These are phyloP conservation scores for Amphiprion ocellaris DNA, from an alignment of 2,113 vertebrate species.

Conservation along the genomic window DNA sequence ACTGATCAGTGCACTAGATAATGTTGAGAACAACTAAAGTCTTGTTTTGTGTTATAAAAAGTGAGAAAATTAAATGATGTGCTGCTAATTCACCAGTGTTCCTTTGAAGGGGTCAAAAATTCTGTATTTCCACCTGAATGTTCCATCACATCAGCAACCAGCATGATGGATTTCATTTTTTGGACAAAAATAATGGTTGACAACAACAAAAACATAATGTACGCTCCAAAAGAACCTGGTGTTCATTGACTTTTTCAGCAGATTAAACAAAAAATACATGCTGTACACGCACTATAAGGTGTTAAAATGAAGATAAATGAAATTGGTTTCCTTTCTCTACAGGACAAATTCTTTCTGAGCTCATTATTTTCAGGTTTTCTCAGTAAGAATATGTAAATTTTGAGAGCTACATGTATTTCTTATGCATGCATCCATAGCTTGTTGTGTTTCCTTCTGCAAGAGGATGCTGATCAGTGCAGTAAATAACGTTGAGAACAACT, in stretches of 20 bases:
- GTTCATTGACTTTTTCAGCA: background rate
- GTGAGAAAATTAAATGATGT: slow-evolving; percentile 12
- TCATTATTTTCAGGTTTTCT: background rate
- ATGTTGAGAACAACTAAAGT: background rate
- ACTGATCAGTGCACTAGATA: slow-evolving; percentile 15
- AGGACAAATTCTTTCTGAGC: background rate
- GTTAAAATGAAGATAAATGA: background rate
- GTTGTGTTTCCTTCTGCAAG: background rate
- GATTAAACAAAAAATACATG: background rate
- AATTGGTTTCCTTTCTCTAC: background rate
- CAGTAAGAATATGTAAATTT: background rate
- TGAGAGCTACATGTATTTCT: background rate
- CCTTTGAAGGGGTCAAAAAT: background rate
- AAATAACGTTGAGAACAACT: background rate
- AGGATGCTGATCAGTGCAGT: slow-evolving; percentile 7
- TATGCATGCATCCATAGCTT: background rate
- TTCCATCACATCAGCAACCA: background rate
- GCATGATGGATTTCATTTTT: background rate
- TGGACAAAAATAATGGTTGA: background rate
- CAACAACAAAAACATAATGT: background rate
- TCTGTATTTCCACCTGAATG: no score
- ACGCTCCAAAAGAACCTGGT: background rate
- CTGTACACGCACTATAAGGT: background rate
- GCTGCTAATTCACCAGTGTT: background rate
- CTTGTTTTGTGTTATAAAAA: background rate